Percentiles rank a stretch among this genome's conserved stretches.
These are phyloP conservation scores for Hemiscyllium ocellatum DNA, from an alignment of 2,113 vertebrate genomes.

Conservation along the genomic window DNA sequence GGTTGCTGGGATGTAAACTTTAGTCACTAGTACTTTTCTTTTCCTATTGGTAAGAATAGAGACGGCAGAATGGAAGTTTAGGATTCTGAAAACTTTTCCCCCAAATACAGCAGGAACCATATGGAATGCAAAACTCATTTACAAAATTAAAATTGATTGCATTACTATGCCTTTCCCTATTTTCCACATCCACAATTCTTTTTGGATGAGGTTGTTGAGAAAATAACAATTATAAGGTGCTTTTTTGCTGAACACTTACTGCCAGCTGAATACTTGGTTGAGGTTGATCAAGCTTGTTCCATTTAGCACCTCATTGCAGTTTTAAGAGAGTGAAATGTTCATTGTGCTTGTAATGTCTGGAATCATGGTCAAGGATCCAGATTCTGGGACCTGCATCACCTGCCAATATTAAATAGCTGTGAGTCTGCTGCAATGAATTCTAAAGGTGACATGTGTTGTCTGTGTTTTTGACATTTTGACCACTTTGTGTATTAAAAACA, in stretches of 20 bases:
- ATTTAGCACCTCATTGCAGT: neutral
- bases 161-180: neutral
- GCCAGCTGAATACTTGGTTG: neutral
- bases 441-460: neutral
- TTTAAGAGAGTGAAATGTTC: neutral
- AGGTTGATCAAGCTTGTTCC: neutral
- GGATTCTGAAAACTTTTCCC: neutral
- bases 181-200: neutral
- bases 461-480: too few relatives aligned
- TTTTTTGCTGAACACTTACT: neutral
- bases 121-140: neutral
- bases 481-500: too few relatives aligned
- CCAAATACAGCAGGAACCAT: neutral
- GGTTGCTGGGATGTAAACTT: neutral
- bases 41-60: neutral
- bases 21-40: neutral
- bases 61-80: neutral
- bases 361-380: neutral
- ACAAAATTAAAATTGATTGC: neutral
- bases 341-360: neutral
- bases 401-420: neutral
- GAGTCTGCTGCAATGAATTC: neutral
- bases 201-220: neutral
- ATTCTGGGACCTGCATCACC: neutral
- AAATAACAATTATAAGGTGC: neutral